Evolutionary conservation across 30 jellyfish, hydroid and myxozoan genomes (phyloP), one percentile per base, ranked within the genome.

Genomic region (Hydractinia symbiolongicarpus): DNA sequence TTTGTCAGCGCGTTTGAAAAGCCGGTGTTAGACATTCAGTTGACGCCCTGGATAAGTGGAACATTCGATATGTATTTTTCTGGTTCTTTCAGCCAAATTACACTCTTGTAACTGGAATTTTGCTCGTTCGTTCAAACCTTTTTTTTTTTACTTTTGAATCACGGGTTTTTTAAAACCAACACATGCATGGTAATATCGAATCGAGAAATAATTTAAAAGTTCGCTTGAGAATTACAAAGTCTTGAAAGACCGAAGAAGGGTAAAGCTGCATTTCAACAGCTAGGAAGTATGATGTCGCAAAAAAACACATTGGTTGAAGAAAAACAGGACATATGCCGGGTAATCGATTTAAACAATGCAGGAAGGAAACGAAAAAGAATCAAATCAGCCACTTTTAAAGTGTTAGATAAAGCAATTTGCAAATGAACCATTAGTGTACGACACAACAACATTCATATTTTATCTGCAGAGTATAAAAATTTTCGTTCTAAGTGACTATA

Each of bases 101-200:
- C 73, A 62, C 73, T 50, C 73, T 62, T 50, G 73, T 62, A 62
- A 62, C 73, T 62, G 73, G 73, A 62, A 62, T 62, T 62, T 62
- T 62, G 73, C 73, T 62, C 9, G 73, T 15, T 62, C 30, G 6
- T 64, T 64, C 74, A 6, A 64, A 64, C 74, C 6, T 64, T 4
- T 64, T 4, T 64, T 64, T 64, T 64, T 58, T 64, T 0, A 64
- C 74, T 1, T 64, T 64, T 6, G 74, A 64, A 64, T 64, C 74
- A 64, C 74, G 74, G 74, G 4, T 64, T 64, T 64, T 64, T 13
- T 64, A 64, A 64, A 64, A 64, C 74, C 4, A 13, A 64, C 6
- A 64, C 74, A 6, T 64, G 74, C 40, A n/a, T n/a, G n/a, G n/a
- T n/a, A n/a, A n/a, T n/a, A n/a, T n/a, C n/a, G n/a, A n/a, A n/a